These are phyloP conservation scores for Orthosia gracilis DNA, from an alignment of 2,888 invertebrate species.

Conservation along the genomic window DNA sequence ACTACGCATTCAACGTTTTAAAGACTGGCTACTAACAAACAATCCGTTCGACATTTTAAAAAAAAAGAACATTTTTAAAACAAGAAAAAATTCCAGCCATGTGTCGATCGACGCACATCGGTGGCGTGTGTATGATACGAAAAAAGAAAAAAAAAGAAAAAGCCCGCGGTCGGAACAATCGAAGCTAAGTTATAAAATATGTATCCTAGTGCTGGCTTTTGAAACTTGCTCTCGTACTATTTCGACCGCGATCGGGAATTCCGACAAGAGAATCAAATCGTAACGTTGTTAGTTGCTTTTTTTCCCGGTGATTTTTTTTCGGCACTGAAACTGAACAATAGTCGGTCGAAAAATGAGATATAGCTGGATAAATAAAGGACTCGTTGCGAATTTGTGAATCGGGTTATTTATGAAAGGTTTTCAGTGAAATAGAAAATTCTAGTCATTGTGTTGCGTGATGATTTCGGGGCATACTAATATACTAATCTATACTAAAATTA, in stretches of 20 bases:
- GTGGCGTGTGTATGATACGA: constrained; percentile 84
- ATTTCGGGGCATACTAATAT: constrained; percentile 35
- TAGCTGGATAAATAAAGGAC: constrained; percentile 50
- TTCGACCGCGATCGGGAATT: constrained; percentile 89
- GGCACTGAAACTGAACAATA: constrained; percentile 65
- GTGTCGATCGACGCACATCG: constrained; percentile 87
- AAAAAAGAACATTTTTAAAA: constrained; percentile 71
- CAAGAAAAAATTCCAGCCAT: constrained; percentile 80
- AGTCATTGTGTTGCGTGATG: constrained; percentile 7
- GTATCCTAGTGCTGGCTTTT: constrained; percentile 87
- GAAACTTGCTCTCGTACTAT: constrained; percentile 86
- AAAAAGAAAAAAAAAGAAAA: constrained; percentile 74
- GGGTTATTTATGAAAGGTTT: constrained; percentile 41
- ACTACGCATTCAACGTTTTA: constrained; percentile 66
- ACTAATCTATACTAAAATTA: no score
- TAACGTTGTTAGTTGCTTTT: constrained; percentile 71
- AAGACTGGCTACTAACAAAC: constrained; percentile 80
- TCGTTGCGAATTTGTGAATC: constrained; percentile 29
- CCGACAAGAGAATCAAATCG: constrained; percentile 80
- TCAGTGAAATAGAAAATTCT: constrained; percentile 36
- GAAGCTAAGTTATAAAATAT: constrained; percentile 91
- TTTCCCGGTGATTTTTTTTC: constrained; percentile 55
- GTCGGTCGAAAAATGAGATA: constrained; percentile 59
- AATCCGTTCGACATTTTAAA: constrained; percentile 78
- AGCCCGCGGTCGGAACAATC: constrained; percentile 89